A percentile compares a stretch with the other conserved stretches of the same genome.
These are phyloP conservation scores for Protobothrops mucrosquamatus DNA, from an alignment of 2,113 vertebrate species.

Conservation along the genomic window DNA sequence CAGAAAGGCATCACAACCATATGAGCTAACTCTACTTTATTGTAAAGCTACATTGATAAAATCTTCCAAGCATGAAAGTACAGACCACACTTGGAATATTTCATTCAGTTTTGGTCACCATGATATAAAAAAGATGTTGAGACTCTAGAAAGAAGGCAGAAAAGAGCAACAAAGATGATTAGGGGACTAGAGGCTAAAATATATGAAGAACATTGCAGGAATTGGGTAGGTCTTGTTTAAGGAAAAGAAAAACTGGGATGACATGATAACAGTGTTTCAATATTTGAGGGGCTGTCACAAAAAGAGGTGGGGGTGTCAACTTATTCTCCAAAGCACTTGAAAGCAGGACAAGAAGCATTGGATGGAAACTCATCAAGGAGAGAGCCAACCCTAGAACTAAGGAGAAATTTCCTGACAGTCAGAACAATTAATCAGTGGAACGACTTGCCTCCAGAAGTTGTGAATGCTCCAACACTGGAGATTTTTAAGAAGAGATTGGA, in stretches of 20 bases:
- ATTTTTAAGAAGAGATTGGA: not conserved
- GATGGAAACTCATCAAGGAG: not conserved
- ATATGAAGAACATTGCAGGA: no score
- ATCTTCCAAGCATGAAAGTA: not conserved
- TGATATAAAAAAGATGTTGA: no score
- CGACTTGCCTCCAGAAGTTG: not conserved
- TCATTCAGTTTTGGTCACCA: not conserved
- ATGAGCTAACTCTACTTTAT: not conserved
- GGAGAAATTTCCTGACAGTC: not conserved
- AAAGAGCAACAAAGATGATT: no score
- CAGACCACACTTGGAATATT: not conserved
- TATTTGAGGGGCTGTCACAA: no score
- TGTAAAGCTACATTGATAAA: not conserved
- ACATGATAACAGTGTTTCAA: no score
- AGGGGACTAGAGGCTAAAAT: no score
- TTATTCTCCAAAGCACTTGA: not conserved
- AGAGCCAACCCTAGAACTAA: not conserved
- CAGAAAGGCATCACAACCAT: not conserved
- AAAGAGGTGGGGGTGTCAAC: no score
- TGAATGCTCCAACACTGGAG: not conserved
- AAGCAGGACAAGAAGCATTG: not conserved
- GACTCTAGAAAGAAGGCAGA: no score
- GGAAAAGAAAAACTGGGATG: no score
- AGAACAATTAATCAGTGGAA: not conserved
- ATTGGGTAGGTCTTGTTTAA: no score